Conservation (phyloP, 1,140 invertebrate genomes). For the Acromyrmex echinatior region DNA sequence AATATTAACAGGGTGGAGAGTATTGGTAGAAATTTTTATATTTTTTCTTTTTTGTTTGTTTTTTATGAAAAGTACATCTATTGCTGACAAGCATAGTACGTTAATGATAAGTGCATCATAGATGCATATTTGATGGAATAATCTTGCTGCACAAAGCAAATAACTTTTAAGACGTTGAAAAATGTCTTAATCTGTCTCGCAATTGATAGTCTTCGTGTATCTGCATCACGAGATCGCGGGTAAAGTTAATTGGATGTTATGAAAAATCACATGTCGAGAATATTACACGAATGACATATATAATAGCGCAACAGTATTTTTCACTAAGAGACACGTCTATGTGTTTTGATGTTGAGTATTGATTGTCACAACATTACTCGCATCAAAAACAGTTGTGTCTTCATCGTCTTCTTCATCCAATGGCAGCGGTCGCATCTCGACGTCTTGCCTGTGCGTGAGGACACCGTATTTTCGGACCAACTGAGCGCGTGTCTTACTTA, state of each 20-base stretch:
- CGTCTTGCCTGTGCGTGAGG: constrained; percentile 87
- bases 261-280: constrained; percentile 23
- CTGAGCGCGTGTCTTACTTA: constrained; percentile 81
- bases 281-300: constrained; percentile 1
- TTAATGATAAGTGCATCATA: constrained; percentile 47
- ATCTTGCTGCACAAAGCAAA: constrained; percentile 63
- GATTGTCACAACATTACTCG: constrained; percentile 77
- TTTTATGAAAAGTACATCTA: constrained; percentile 67
- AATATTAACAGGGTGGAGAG: constrained; percentile 61
- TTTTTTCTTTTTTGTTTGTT: constrained; percentile 17
- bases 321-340: constrained; percentile 45
- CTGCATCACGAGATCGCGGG: constrained; percentile 7
- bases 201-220: constrained; percentile 16
- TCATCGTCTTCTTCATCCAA: constrained; percentile 88
- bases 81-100: constrained; percentile 59
- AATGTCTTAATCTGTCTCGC: constrained; percentile 18
- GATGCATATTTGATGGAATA: constrained; percentile 61
- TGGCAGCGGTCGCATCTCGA: constrained; percentile 88
- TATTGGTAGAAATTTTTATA: constrained; percentile 52
- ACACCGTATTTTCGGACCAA: constrained; percentile 88
- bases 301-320: constrained; percentile 9
- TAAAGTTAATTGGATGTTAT: constrained; percentile 34
- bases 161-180: constrained; percentile 41
- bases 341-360: constrained; percentile 73
- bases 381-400: constrained; percentile 88